Percentiles rank a stretch among this genome's conserved stretches.
These are phyloP conservation scores for Macaria liturata DNA, from an alignment of 2,888 invertebrate genomes.

Conservation along the genomic window DNA sequence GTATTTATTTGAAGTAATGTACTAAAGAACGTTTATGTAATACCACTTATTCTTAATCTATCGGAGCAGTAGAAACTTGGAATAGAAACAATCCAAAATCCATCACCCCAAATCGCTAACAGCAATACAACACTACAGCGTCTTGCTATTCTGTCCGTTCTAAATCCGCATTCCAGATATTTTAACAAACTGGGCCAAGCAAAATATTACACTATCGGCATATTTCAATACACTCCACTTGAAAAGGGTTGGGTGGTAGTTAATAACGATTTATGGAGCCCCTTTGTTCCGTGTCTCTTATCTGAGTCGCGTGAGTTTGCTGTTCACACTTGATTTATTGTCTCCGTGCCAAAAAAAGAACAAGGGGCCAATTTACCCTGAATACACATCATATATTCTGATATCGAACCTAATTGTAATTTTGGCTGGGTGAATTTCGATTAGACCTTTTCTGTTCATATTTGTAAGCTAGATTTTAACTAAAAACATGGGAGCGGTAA, in stretches of 20 bases:
- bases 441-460: slow-evolving; percentile 20
- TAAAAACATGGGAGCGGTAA: slow-evolving; percentile 52
- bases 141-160: slow-evolving; percentile 24
- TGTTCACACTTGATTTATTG: slow-evolving; percentile 77
- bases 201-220: slow-evolving; percentile 46
- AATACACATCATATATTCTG: slow-evolving; percentile 31
- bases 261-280: slow-evolving; percentile 80
- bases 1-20: too few species aligned
- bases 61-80: too few species aligned
- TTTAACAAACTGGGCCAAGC: slow-evolving; percentile 37
- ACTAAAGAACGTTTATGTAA: too few species aligned
- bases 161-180: slow-evolving; percentile 32
- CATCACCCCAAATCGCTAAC: background rate
- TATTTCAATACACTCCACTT: slow-evolving; percentile 55
- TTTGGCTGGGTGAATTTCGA: slow-evolving; percentile 27
- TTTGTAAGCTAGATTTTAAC: slow-evolving; percentile 54
- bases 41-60: too few species aligned
- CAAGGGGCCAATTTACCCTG: slow-evolving; percentile 48
- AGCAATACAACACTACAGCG: slow-evolving; percentile 14
- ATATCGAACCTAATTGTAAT: slow-evolving; percentile 29
- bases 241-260: slow-evolving; percentile 68
- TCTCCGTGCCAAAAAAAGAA: slow-evolving; percentile 59
- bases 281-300: slow-evolving; percentile 77
- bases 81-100: background rate
- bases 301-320: slow-evolving; percentile 64